Evolutionary conservation across 2,888 invertebrate genomes (phyloP).

Genomic region (Eueremaeus valkanovi): DNA sequence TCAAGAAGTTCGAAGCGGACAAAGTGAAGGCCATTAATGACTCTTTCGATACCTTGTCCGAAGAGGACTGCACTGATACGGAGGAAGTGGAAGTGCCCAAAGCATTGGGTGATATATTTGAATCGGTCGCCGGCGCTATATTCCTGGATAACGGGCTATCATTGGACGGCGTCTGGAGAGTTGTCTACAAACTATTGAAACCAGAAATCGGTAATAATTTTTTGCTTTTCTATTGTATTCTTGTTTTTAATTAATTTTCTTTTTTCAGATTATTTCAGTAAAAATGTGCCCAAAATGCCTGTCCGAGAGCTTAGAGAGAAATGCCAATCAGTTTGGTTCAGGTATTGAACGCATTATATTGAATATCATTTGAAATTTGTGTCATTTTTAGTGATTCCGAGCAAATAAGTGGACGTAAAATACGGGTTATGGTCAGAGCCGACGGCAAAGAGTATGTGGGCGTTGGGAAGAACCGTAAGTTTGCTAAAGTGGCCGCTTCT

Average conservation of each 20-base stretch:
- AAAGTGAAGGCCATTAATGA: constrained; percentile 19
- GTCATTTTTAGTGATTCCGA: background rate
- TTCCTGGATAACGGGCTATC: constrained; percentile 75
- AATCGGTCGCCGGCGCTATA: constrained; percentile 85
- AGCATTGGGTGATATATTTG: constrained; percentile 87
- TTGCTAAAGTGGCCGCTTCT: constrained; percentile 11
- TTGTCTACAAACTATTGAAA: constrained; percentile 52
- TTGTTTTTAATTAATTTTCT: background rate
- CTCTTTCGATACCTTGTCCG: constrained; percentile 36
- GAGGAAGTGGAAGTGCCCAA: constrained; percentile 78
- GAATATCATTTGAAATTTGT: background rate
- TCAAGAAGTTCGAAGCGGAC: constrained; percentile 50
- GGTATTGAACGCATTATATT: background rate
- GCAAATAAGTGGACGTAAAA: constrained; percentile 2
- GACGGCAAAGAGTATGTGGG: background rate
- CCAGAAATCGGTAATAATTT: constrained; percentile 43
- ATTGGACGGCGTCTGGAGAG: constrained; percentile 69
- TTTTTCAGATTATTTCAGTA: constrained; percentile 38
- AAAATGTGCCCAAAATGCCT: constrained; percentile 41
- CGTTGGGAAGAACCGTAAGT: background rate
- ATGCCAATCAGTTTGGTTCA: background rate
- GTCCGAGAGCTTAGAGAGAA: constrained; percentile 40
- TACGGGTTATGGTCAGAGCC: background rate
- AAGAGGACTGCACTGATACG: constrained; percentile 42
- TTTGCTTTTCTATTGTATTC: background rate